Evolutionary conservation across 1,140 invertebrate species (phyloP), one percentile per base, ranked within the genome.

Genomic region (Drosophila albomicans): DNA sequence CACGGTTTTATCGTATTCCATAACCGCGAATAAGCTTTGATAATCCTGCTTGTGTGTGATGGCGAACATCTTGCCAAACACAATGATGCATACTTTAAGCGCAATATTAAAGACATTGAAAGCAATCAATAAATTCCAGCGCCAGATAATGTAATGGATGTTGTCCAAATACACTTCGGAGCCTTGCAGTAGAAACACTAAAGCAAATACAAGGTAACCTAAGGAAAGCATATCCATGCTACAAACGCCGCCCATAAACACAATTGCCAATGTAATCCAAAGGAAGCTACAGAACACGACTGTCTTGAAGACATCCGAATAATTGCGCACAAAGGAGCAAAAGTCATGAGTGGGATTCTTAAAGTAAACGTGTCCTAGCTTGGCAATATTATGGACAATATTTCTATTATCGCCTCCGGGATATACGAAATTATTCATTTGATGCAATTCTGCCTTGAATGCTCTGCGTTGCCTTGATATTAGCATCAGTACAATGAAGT

Each of bases 101-200:
- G 97, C 94, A 51, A 99, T 98, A 1, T 99, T 98, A 6, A 95
- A 92, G 13, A 99, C 96, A 92, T 98, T 99, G 93, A 99, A 99
- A 0, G 95, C 95, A 15, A 99, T 93, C 0, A 99, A 89, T 75
- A 95, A 94, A 68, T 98, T 98, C 98, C 98, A 99, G 94, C 97
- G 97, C 91, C 95, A 95, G 0, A 99, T 93, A 54, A 99, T 97
- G 48, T 94, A 95, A 48, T 95, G 94, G 41, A 97, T 95, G 0
- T 97, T 97, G 85, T 97, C 94, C 5, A 99, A 93, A 89, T 99
- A 98, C 81, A 99, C 97, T 88, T 99, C 98, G 54, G 98, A 98
- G 35, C 98, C 99, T 93, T 98, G 97, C 97, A 99, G 99, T 8
- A 99, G 94, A 91, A 99, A 99, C 20, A 98, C 94, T 91, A 99